Percentiles rank a stretch among this genome's conserved stretches.
Conservation (phyloP, 64 coral and sea anemone species). For the Actinia equina region DNA sequence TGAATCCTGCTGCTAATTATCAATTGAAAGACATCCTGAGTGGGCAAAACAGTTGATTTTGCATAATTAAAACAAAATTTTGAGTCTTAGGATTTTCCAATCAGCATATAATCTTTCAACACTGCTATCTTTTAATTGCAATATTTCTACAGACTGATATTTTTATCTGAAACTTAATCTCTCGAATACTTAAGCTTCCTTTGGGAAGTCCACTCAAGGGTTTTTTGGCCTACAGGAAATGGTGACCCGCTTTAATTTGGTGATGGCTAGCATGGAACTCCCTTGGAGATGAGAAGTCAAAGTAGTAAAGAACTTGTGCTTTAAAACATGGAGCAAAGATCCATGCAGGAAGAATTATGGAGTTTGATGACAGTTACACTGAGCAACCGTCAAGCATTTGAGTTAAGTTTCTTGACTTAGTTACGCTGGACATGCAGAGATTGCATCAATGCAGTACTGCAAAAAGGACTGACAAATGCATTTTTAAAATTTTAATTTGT, state of each 20-base stretch:
- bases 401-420: too few species aligned
- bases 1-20: neutral
- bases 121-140: neutral
- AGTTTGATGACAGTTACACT: too few species aligned
- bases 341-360: too few species aligned
- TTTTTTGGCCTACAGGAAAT: slow-evolving; percentile 10
- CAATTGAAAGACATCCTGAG: neutral
- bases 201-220: neutral
- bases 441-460: too few species aligned
- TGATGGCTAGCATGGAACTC: neutral
- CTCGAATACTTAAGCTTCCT: neutral
- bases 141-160: neutral
- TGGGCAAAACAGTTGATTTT: neutral
- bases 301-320: neutral
- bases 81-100: neutral
- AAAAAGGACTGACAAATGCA: too few species aligned
- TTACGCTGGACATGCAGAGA: too few species aligned
- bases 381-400: too few species aligned
- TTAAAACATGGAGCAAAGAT: neutral
- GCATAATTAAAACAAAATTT: neutral
- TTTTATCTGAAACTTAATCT: neutral
- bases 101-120: neutral
- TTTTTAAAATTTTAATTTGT: too few species aligned
- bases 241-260: neutral
- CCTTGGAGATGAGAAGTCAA: neutral